Conservation (phyloP, 2,888 invertebrate genomes). For the Thereva nobilitata region DNA sequence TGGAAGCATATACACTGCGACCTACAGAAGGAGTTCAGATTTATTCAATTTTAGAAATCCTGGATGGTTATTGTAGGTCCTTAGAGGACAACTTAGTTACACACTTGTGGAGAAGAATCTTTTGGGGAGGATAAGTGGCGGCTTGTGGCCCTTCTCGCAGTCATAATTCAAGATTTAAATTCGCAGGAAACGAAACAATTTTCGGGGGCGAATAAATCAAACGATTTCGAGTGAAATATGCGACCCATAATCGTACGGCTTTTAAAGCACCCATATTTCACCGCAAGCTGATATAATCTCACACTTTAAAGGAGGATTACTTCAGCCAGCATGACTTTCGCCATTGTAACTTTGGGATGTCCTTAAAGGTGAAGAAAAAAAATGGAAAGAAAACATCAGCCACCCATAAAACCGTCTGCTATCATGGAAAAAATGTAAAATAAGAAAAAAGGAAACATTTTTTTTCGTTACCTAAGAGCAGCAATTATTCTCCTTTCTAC, state of each 20-base stretch:
- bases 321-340: conserved; percentile 10
- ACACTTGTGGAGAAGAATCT: not conserved
- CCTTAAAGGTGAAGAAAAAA: conserved; percentile 5
- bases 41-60: conserved; percentile 4
- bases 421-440: too few relatives aligned
- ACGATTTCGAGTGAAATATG: conserved; percentile 28
- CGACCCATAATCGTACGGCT: conserved; percentile 10
- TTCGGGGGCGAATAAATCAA: conserved; percentile 27
- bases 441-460: too few relatives aligned
- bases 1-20: not conserved
- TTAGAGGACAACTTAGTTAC: conserved; percentile 10
- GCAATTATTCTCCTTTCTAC: too few relatives aligned
- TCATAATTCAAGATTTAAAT: conserved; percentile 41
- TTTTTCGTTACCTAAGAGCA: too few relatives aligned
- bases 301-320: conserved; percentile 12
- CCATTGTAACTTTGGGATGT: conserved; percentile 6
- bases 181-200: conserved; percentile 32
- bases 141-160: conserved; percentile 1
- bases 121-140: not conserved
- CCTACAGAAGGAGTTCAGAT: conserved; percentile 12
- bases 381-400: conserved; percentile 7
- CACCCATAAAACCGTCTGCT: not conserved
- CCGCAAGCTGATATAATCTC: conserved; percentile 30
- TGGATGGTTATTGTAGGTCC: not conserved
- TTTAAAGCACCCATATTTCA: conserved; percentile 31